Base-by-base conservation (phyloP, 2,797 vertebrate genomes). In the Pempheris klunzingeri region DNA sequence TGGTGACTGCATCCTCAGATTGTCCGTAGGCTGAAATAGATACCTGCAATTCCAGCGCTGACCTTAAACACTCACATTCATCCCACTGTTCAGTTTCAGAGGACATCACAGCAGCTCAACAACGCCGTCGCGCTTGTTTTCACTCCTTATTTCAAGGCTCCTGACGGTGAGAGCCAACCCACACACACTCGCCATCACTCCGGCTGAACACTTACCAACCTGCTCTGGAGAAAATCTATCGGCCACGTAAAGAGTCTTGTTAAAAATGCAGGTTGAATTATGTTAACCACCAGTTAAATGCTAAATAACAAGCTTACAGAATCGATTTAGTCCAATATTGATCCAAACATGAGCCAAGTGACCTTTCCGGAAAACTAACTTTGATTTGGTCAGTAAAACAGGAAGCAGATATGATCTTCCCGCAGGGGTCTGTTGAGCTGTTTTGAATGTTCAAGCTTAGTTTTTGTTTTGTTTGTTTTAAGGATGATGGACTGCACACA, bases 141-240 rank as follows among this genome's bases (percentile, higher is more conserved):
- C 26, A 8, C 49, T 78, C 46, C 4, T 11, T 28, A 22, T 46
- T 62, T 12, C 22, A 47, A 50, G 71, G 60, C 54, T 82, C 55
- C 68, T 61, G 80, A 73, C 74, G 44, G 46, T 32, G 47, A 68
- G 54, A 77, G 54, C 39, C 73, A 60, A n/a, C 79, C 71, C 79
- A 83, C 82, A 74, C 80, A 44, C 67, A 22, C 81, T 28, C 61
- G 71, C 32, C 71, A 68, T 73, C 73, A 24, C 71, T 60, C 63
- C 39, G 47, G 67, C 58, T 81, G 32, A 49, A 69, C 68, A 67
- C 71, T 74, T 75, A 67, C 50, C 14, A 68, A 72, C 63, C 65
- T 74, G 30, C 30, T 32, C 30, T 32, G 30, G n/a, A 5, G 58
- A 59, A 55, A 47, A 59, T 55, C 44, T 24, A 53, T 53, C 24